phyloP scores from a whole-genome alignment of 2,113 vertebrate species.

The Zingel zingel region DNA sequence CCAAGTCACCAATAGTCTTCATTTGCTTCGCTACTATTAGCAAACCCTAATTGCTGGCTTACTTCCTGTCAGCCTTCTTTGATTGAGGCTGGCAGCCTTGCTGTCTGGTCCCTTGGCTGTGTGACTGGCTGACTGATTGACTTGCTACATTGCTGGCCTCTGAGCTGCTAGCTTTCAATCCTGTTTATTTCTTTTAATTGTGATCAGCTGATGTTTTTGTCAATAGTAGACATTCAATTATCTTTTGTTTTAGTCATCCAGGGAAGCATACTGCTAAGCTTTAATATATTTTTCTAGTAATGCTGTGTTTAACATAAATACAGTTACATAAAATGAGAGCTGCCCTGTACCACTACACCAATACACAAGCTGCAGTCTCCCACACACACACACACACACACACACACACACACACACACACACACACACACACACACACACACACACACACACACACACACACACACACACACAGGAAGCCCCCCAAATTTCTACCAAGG shows the following conservation, averaged over 20 bases:
- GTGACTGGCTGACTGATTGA: conserved; percentile 18
- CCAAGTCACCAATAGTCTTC: not conserved
- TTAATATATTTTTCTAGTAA: not conserved
- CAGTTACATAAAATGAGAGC: not conserved
- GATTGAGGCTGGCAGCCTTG: conserved; percentile 15
- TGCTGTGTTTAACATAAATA: conserved; percentile 13
- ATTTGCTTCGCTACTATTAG: not conserved
- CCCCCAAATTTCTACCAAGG: conserved; percentile 10
- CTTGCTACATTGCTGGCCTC: not conserved
- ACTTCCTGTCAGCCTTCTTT: conserved; percentile 2
- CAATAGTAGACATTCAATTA: not conserved
- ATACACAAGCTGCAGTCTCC: not conserved
- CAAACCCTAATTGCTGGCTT: not conserved
- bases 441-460: not conserved
- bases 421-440: not conserved
- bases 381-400: not conserved
- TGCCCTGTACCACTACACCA: not conserved
- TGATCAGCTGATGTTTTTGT: not conserved
- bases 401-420: not conserved
- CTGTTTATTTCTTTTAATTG: not conserved
- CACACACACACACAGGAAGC: not conserved
- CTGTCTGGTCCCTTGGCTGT: conserved; percentile 18
- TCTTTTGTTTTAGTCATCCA: not conserved
- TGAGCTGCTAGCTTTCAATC: not conserved
- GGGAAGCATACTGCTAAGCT: too few species aligned